Conservation (phyloP, 2,113 vertebrate species). For the Sinocyclocheilus rhinocerous region DNA sequence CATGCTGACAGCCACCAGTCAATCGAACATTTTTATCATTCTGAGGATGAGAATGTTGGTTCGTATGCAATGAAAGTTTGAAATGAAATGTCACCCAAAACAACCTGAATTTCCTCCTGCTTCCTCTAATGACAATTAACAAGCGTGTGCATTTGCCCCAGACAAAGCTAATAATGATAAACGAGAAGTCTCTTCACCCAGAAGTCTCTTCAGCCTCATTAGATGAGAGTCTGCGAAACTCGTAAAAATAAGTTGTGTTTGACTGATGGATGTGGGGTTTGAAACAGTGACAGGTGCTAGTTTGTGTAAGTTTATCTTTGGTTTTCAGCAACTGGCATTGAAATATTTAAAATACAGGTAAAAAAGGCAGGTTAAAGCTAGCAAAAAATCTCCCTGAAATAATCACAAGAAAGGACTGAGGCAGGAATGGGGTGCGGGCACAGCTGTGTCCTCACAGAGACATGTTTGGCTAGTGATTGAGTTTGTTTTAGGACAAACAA, state of each 20-base stretch:
- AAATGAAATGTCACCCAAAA: constrained; percentile 9
- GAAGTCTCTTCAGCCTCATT: constrained; percentile 2
- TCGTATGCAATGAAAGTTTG: background rate
- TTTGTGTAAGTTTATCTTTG: constrained; percentile 55
- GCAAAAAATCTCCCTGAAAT: constrained; percentile 61
- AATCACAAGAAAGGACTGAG: constrained; percentile 42
- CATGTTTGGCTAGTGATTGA: background rate
- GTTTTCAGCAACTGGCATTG: constrained; percentile 65
- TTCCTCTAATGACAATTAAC: constrained; percentile 1
- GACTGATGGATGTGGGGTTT: constrained; percentile 27
- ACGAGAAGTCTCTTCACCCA: background rate
- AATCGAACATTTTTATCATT: background rate
- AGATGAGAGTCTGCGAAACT: background rate
- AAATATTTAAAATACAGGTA: constrained; percentile 21
- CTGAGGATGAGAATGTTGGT: background rate
- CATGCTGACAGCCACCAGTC: background rate
- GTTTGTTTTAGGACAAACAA: background rate
- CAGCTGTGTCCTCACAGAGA: background rate
- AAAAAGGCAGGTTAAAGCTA: constrained; percentile 55
- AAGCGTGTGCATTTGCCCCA: background rate
- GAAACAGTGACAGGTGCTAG: constrained; percentile 38
- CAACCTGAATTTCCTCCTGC: background rate
- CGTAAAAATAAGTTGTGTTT: background rate
- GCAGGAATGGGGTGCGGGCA: background rate
- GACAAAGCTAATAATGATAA: background rate